Base-by-base conservation (phyloP, 2,888 invertebrate genomes). In the Lottia gigantea region DNA sequence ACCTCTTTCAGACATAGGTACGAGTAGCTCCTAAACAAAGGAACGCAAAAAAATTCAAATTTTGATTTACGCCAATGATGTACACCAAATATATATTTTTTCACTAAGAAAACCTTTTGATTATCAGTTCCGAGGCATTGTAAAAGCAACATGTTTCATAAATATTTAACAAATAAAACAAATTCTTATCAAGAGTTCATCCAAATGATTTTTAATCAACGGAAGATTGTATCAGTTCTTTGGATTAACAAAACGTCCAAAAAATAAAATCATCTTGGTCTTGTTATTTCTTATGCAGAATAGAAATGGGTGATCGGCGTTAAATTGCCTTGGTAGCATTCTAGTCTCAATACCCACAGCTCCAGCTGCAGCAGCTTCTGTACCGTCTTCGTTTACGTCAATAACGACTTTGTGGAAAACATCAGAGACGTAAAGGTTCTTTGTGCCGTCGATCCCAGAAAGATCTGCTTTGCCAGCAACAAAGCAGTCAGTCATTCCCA, bases 231-330 rank as follows among this genome's bases (percentile, higher is more conserved):
- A 40, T 40, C 40, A 40, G 40, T 40, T 40, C 40, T 40, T 40
- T 8, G 67, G 67, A 31, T 67, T 40, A 19, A 12, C 61, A 55
- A 61, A 31, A n/a, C 26, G 55, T 11, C 71, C 71, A 23, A 71
- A 25, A 62, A 71, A 71, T 25, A 71, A 62, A 61, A 71, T 71
- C 23, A 25, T 49, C n/a, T 62, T 62, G n/a, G 67, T 67, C 23
- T 31, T 16, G 25, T 71, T 71, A 19, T 71, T 66, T 23, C 47
- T 23, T n/a, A 71, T 71, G 14, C 47, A 25, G 40, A 67, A 67
- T 40, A 71, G 14, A 46, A 71, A 71, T 25, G 71, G 71, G 16
- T 71, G 71, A 47, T 71, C 71, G 16, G 62, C 71, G 25, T 16
- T 47, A 25, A 71, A 71, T 1, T 45, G n/a, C 1, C 23, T n/a